Evolutionary conservation across 2,113 vertebrate genomes (phyloP).

Genomic region (Aleadryas rufinucha): DNA sequence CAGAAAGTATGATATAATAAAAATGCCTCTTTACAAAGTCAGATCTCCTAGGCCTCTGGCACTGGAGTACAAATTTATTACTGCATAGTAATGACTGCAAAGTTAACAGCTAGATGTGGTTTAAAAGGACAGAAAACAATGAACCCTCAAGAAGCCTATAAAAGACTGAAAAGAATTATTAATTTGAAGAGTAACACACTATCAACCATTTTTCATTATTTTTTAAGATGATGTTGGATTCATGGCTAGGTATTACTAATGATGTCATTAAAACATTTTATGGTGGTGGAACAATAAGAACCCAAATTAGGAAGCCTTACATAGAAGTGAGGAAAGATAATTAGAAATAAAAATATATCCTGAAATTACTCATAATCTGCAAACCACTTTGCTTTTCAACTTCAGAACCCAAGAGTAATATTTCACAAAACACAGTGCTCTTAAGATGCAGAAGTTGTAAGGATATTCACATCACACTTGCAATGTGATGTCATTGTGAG

Average conservation of each 20-base stretch:
- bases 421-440: neutral
- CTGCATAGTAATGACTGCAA: neutral
- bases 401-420: neutral
- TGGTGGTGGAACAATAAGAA: neutral
- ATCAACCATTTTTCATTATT: neutral
- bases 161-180: neutral
- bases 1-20: neutral
- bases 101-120: neutral
- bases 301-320: neutral
- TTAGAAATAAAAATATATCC: neutral
- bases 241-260: neutral
- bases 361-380: neutral
- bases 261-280: neutral
- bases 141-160: neutral
- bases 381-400: neutral
- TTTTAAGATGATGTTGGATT: neutral
- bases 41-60: neutral
- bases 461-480: neutral
- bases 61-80: neutral
- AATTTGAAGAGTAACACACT: neutral
- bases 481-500: neutral
- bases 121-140: slow-evolving; percentile 16
- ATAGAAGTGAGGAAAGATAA: neutral
- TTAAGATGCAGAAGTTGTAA: neutral
- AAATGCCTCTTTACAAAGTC: neutral